Percentiles rank a stretch among this genome's conserved stretches.
These are phyloP conservation scores for Nannospalax galili DNA, from an alignment of 2,113 vertebrate genomes.

Conservation along the genomic window DNA sequence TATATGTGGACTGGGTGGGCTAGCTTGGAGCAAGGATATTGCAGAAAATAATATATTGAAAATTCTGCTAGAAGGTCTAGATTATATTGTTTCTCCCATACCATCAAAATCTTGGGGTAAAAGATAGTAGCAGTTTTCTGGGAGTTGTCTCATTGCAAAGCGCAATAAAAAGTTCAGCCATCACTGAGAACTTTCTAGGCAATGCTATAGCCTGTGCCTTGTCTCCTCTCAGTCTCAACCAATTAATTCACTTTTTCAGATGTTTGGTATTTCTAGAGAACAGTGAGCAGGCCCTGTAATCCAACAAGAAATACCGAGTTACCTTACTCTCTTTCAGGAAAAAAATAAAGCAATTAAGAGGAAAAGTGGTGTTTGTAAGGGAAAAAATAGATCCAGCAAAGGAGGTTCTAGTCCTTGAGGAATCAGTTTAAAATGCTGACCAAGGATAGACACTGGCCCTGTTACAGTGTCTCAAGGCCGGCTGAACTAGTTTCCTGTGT, in stretches of 20 bases:
- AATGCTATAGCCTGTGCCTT: background rate
- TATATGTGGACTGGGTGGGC: background rate
- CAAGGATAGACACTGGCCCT: background rate
- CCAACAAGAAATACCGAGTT: background rate
- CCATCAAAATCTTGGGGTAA: background rate
- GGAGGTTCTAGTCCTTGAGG: background rate
- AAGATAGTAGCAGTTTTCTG: background rate
- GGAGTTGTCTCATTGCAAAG: background rate
- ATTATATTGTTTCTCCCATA: background rate
- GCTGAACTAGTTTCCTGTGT: background rate
- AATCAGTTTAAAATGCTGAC: background rate
- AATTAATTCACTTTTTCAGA: background rate
- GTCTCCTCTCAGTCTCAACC: background rate
- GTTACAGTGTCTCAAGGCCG: background rate
- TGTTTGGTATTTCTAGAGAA: background rate
- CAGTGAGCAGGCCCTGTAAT: background rate
- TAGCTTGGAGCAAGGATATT: background rate
- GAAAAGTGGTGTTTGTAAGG: background rate
- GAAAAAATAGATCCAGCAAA: background rate
- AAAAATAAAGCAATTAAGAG: background rate
- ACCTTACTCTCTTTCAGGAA: background rate
- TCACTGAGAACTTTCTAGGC: background rate
- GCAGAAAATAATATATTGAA: background rate
- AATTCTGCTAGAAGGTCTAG: background rate
- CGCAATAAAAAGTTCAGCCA: background rate